Percentiles rank a stretch among this genome's conserved stretches.
Evolutionary conservation across 37 sponge, comb jelly and placozoan species (phyloP).

Genomic region (Eunapius fragilis): DNA sequence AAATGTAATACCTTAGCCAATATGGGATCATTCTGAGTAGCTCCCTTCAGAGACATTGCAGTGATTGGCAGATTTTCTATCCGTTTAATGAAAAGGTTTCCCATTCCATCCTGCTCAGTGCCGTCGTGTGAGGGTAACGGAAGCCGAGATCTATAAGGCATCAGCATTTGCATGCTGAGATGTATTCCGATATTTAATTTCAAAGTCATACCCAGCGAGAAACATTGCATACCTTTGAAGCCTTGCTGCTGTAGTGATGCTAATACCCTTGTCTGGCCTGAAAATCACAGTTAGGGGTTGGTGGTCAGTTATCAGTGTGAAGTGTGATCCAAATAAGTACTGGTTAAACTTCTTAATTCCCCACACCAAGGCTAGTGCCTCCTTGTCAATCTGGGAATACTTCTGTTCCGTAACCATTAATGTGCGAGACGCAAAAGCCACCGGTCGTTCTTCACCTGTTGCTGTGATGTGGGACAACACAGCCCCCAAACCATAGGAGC

Average conservation of each 20-base stretch:
- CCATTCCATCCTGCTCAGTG: not conserved
- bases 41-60: not conserved
- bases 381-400: constrained; percentile 67
- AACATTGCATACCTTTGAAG: constrained; percentile 12
- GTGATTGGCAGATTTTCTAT: not conserved
- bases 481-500: constrained; percentile 48
- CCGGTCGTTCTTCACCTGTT: constrained; percentile 43
- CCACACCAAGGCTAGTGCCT: constrained; percentile 49
- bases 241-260: constrained; percentile 30
- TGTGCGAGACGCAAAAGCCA: constrained; percentile 68
- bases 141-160: constrained; percentile 1
- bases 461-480: constrained; percentile 52
- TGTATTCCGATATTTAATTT: not conserved
- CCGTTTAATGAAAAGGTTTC: not conserved
- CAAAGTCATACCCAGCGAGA: not conserved
- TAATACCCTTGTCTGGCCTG: constrained; percentile 41
- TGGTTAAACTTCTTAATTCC: constrained; percentile 56
- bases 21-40: constrained; percentile 42
- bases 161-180: constrained; percentile 12
- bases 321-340: constrained; percentile 68
- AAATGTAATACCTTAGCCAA: constrained; percentile 32
- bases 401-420: constrained; percentile 42
- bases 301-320: constrained; percentile 62
- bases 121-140: not conserved
- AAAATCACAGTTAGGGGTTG: constrained; percentile 49